phyloP scores from a whole-genome alignment of 2,888 invertebrate genomes.

The Helobdella robusta region DNA sequence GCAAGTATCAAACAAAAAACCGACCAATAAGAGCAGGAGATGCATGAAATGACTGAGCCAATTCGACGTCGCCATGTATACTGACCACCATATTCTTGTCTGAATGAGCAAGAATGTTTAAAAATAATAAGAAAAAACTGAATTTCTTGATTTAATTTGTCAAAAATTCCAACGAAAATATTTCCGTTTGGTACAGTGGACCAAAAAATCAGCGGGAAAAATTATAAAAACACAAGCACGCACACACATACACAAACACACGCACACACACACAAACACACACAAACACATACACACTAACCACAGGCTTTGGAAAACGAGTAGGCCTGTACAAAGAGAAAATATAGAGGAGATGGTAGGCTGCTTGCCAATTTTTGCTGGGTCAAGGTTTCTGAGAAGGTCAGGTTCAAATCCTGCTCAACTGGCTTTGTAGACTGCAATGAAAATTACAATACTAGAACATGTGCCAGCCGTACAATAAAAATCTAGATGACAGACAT shows the following conservation, averaged over 20 bases:
- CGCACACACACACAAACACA: neutral
- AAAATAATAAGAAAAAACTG: neutral
- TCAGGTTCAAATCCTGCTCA: conserved; percentile 74
- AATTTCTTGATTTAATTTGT: neutral
- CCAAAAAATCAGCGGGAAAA: neutral
- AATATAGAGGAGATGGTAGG: conserved; percentile 71
- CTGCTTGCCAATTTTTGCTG: conserved; percentile 60
- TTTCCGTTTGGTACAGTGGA: neutral
- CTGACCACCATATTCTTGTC: conserved; percentile 7
- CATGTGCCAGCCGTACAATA: too few species aligned
- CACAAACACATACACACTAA: conserved; percentile 32
- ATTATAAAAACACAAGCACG: neutral
- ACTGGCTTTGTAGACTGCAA: conserved; percentile 70
- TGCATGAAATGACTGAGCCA: conserved; percentile 12
- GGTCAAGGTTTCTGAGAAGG: conserved; percentile 67
- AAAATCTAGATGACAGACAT: too few species aligned
- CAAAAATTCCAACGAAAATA: neutral
- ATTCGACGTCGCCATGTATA: conserved; percentile 4
- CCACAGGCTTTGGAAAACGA: conserved; percentile 69
- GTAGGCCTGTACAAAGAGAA: conserved; percentile 72
- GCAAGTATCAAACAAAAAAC: too few species aligned
- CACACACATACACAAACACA: neutral
- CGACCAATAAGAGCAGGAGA: conserved; percentile 41
- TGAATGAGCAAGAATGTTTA: neutral
- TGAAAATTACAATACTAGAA: too few species aligned